Base-by-base conservation (phyloP, 2,113 vertebrate species). In the Ia io region DNA sequence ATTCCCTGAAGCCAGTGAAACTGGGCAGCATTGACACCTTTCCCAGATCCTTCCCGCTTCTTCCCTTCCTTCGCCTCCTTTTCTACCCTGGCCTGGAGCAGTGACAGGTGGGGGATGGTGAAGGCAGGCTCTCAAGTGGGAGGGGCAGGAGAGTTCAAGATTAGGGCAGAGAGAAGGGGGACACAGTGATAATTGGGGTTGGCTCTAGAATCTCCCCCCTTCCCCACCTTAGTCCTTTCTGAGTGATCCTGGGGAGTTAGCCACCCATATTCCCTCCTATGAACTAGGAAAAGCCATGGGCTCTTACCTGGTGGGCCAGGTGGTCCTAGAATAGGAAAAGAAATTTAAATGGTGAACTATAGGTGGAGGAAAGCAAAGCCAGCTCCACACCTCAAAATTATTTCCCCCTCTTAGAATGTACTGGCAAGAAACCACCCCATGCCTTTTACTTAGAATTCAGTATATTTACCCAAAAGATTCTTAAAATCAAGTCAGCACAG, bases 281-380 rank as follows among this genome's bases (percentile, higher is more conserved):
- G 32, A 86, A 44, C 9, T 30, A 83, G 67, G 42, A 84, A 3
- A 61, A 87, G 56, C 67, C 47, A 63, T 47, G 17, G 22, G 47
- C 10, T 80, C 99, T 98, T 98, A 99, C 99, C 99, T 98, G 99
- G 99, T 5, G 98, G 99, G 86, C 99, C 99, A 9, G 99, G 99
- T 6, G 99, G 99, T 44, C 99, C 99, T 99, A 95, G 40, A 98
- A 97, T 20, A 96, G 49, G 97, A 97, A 76, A 30, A 86, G 85
- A 84, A 78, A 90, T 47, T 23, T 30, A 80, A 30, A 89, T 95
- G 70, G 96, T 53, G 85, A 95, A 79, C 82, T 65, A 14, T 9
- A 22, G 23, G 14, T 25, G 63, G 59, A 32, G 88, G 44, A 87
- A 92, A 93, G 11, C 51, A 35, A 96, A 83, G 44, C 2, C 35